Percentiles rank a stretch among this genome's conserved stretches.
Conservation (phyloP, 1,140 invertebrate genomes). For the Archegozetes longisetosus region DNA sequence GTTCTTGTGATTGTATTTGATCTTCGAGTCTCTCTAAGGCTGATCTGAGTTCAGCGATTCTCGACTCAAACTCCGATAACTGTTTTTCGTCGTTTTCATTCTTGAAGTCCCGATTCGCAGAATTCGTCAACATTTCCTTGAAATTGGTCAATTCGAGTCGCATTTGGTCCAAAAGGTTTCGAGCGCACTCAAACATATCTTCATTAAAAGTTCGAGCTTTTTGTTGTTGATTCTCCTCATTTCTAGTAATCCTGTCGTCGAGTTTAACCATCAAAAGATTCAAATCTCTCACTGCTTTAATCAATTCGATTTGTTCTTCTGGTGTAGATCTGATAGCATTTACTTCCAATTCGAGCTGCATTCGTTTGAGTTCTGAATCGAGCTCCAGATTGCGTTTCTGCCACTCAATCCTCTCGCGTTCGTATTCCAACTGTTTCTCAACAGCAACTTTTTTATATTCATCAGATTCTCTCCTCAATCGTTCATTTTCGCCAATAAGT, state of each 20-base stretch:
- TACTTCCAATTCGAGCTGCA: not conserved
- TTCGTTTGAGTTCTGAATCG: not conserved
- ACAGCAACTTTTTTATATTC: not conserved
- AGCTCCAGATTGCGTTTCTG: not conserved
- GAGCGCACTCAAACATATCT: not conserved
- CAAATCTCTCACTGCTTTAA: not conserved
- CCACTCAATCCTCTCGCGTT: not conserved
- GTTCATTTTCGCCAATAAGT: not conserved
- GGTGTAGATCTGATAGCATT: not conserved
- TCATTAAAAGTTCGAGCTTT: not conserved
- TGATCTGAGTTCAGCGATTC: not conserved
- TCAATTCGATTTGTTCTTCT: not conserved
- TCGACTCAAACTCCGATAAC: not conserved
- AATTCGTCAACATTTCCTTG: not conserved
- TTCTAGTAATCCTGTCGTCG: not conserved
- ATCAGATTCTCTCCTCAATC: not conserved
- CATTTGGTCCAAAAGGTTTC: not conserved
- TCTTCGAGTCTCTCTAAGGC: not conserved
- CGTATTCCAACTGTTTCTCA: not conserved
- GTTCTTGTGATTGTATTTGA: not conserved
- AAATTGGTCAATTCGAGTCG: not conserved
- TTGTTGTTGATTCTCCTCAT: not conserved
- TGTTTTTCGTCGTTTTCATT: not conserved
- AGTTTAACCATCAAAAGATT: not conserved
- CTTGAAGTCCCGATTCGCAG: not conserved